Evolutionary conservation across 2,797 vertebrate species (phyloP).

Genomic region (Menidia menidia): DNA sequence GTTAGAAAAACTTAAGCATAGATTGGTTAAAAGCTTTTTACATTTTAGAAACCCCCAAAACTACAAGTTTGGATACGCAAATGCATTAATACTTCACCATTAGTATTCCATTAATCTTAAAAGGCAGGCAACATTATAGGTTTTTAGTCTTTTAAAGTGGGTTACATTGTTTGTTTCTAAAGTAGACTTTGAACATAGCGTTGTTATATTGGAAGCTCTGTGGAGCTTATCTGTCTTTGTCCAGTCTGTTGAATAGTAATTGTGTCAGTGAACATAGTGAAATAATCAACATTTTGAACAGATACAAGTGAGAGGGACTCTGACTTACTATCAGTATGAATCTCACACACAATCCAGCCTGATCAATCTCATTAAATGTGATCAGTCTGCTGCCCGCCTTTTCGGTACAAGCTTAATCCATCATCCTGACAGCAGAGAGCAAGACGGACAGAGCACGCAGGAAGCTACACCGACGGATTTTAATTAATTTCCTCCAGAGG

Average conservation of each 20-base stretch:
- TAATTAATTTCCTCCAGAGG: constrained; percentile 50
- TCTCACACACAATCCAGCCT: constrained; percentile 37
- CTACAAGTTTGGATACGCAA: not conserved
- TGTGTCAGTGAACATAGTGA: constrained; percentile 29
- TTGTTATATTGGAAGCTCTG: constrained; percentile 1
- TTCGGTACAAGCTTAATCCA: constrained; percentile 57
- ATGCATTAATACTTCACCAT: not conserved
- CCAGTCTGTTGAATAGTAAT: constrained; percentile 24
- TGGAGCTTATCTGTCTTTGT: constrained; percentile 4
- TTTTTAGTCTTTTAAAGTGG: too few relatives aligned
- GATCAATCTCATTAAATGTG: constrained; percentile 54
- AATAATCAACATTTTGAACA: constrained; percentile 35
- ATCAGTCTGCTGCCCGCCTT: constrained; percentile 35
- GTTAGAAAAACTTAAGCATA: not conserved
- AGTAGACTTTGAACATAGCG: not conserved
- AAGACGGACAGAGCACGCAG: constrained; percentile 36
- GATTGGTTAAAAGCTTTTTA: too few relatives aligned
- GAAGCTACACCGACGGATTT: constrained; percentile 44
- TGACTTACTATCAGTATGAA: constrained; percentile 29
- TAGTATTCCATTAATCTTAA: not conserved
- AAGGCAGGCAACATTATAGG: not conserved
- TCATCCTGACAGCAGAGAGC: constrained; percentile 63
- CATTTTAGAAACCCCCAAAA: too few relatives aligned
- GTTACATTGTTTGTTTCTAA: not conserved
- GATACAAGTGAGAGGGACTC: constrained; percentile 16